These are phyloP conservation scores for Drosophila differens DNA, from an alignment of 2,888 invertebrate genomes.

Conservation along the genomic window DNA sequence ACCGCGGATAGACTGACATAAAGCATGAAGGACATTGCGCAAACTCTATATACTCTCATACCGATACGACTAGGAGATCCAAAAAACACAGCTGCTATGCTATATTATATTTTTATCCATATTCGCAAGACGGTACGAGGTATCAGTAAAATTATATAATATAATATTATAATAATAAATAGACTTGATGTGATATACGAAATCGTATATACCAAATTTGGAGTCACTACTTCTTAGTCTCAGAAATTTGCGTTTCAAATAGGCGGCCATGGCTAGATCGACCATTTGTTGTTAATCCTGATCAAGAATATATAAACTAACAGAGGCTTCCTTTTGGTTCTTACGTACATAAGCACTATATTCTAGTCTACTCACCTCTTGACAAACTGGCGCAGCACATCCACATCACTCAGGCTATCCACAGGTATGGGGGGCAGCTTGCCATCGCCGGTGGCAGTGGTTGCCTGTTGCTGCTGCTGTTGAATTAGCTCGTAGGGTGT, in stretches of 20 bases:
- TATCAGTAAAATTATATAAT: not conserved
- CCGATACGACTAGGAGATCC: no score
- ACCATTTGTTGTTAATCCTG: not conserved
- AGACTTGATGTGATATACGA: not conserved
- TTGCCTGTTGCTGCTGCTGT: constrained; percentile 39
- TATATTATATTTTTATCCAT: not conserved
- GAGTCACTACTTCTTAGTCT: not conserved
- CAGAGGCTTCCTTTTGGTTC: not conserved
- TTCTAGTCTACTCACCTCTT: constrained; percentile 87
- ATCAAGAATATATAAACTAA: not conserved
- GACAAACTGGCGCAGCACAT: constrained; percentile 94
- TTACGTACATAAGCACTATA: not conserved
- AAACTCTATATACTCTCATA: not conserved
- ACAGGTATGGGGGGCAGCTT: constrained; percentile 85
- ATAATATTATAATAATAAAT: not conserved
- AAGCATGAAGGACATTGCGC: not conserved
- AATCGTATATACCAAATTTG: not conserved
- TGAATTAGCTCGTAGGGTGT: constrained; percentile 84
- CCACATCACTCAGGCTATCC: constrained; percentile 86
- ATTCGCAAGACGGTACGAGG: not conserved
- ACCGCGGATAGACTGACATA: not conserved
- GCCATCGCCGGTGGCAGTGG: constrained; percentile 55
- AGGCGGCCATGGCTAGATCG: not conserved
- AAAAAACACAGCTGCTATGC: no score
- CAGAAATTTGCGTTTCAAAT: not conserved